Evolutionary conservation across 2,797 vertebrate species (phyloP), one percentile per base, ranked within the genome.

Genomic region (Chaetophractus vellerosus): DNA sequence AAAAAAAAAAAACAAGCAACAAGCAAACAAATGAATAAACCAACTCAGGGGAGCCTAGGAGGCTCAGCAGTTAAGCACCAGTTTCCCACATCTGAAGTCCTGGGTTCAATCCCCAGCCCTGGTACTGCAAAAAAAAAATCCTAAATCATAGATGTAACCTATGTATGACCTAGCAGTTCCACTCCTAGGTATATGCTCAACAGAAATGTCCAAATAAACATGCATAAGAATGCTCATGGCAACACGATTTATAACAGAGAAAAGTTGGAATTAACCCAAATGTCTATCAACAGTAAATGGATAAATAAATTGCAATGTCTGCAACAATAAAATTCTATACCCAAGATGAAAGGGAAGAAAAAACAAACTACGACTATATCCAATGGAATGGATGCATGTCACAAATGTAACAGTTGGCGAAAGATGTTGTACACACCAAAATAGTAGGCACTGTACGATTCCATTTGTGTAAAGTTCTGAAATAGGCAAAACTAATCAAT

Each of bases 191-290:
- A 41, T 36, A 24, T 31, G 28, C n/a, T 28, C 71, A 74, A 52
- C 36, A 55, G 33, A 57, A 79, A 71, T 24, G 45, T 28, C 41
- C 18, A 14, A 10, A 28, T 68, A 79, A 4, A 75, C 61, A 38
- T 9, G 2, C 31, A 41, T 48, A 68, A 79, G 11, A 92, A 68
- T 8, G 5, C 55, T 68, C 57, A n/a, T 4, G 50, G 26, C 64
- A 75, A 19, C 26, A 90, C 16, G 64, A 69, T 82, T 33, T 92
- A 33, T 81, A 88, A 92, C 7, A 61, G n/a, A 90, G 41, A 90
- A 95, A 83, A 10, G 1, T 23, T 11, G 18, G 90, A 95, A 95
- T 38, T n/a, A 6, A 80, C 5, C 79, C 33, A 76, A 93, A 88
- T 80, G 45, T 59, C 66, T 55, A 92, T n/a, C 24, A 55, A 76